Evolutionary conservation across 2,888 invertebrate species (phyloP).

Genomic region (Cantharis rustica): DNA sequence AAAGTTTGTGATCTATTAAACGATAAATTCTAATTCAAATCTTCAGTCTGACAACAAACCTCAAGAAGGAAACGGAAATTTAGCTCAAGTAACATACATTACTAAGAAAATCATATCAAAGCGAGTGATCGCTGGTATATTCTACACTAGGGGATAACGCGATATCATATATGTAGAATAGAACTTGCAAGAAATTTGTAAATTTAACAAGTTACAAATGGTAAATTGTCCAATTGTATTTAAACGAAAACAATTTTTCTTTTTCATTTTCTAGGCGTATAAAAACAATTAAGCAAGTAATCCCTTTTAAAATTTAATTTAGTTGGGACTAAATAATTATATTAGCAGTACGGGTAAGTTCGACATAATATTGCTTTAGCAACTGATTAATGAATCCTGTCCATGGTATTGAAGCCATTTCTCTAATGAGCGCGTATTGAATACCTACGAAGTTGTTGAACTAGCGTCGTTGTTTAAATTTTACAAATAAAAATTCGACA

Average conservation of each 20-base stretch:
- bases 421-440: constrained; percentile 38
- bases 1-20: neutral
- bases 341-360: constrained; percentile 17
- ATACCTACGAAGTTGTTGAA: neutral
- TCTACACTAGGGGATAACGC: neutral
- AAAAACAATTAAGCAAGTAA: constrained; percentile 18
- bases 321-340: constrained; percentile 17
- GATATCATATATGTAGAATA: neutral
- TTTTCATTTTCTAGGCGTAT: neutral
- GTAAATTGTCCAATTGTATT: neutral
- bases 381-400: constrained; percentile 37
- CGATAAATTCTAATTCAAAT: neutral
- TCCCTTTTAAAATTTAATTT: constrained; percentile 10
- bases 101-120: neutral
- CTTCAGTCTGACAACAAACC: neutral
- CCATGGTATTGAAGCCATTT: constrained; percentile 30
- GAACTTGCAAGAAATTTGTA: neutral
- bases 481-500: neutral
- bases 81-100: neutral
- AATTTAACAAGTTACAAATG: neutral
- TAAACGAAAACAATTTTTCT: neutral
- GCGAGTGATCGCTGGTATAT: neutral
- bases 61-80: neutral
- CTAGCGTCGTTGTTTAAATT: neutral
- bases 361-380: constrained; percentile 28